Base-by-base conservation (phyloP, 2,888 invertebrate genomes). In the Drosophila dives region DNA sequence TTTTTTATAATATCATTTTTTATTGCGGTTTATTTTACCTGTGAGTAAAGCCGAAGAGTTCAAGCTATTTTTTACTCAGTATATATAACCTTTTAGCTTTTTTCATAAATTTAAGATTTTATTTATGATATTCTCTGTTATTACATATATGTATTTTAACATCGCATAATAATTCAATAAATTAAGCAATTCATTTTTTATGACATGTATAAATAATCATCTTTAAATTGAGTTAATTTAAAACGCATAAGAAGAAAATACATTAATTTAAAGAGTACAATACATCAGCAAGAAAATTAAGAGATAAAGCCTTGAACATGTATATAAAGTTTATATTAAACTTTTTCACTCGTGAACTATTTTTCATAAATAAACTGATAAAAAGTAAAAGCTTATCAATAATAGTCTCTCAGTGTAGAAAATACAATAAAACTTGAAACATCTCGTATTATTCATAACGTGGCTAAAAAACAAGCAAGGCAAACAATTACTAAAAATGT, bases 271-370 rank as follows among this genome's bases (percentile, higher is more conserved):
- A 40, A 11, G 34, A n/a, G 5, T n/a, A 4, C 2, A n/a, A n/a
- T 0, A 11, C 0, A n/a, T 1, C 10, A 40, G 5, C 5, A 5
- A n/a, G 15, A 15, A 34, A 15, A 4, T n/a, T n/a, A n/a, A 4
- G 38, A 10, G 40, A 5, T 10, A n/a, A 40, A 10, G 10, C n/a
- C 10, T 2, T 5, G 40, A 15, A 15, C 26, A 29, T 29, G 1
- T 29, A 29, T 29, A 29, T 29, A 5, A 29, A 29, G 5, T 29
- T 29, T 29, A 29, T 29, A 29, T 6, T 29, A 5, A 29, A 29
- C 29, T 29, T 29, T 29, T 29, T 5, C 6, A 29, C 29, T 5
- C 29, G 29, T 6, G 0, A 29, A 29, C 29, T 29, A 29, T 29
- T 29, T 29, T 29, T 29, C 29, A 29, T 29, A 29, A 29, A 29